phyloP scores from a whole-genome alignment of 2,113 vertebrate genomes.

The Ictidomys tridecemlineatus region DNA sequence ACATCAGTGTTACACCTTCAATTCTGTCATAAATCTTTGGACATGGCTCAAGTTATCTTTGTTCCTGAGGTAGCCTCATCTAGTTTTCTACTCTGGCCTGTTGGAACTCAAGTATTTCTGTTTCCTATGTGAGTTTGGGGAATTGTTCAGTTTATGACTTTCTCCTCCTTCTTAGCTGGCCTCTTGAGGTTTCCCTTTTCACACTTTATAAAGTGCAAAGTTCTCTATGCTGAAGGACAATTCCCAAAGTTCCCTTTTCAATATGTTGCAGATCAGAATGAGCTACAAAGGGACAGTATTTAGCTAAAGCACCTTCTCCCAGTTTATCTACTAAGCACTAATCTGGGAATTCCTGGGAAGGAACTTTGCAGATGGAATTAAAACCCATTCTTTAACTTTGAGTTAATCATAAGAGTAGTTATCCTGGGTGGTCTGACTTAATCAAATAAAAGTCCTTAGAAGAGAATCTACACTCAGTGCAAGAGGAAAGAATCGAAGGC shows the following conservation, averaged over 20 bases:
- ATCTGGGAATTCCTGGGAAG: neutral
- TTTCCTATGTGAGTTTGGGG: neutral
- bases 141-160: neutral
- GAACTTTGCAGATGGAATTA: neutral
- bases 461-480: rapidly evolving
- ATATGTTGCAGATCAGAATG: neutral
- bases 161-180: neutral
- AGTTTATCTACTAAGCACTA: neutral
- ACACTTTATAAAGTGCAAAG: neutral
- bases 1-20: neutral
- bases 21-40: neutral
- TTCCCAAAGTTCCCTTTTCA: neutral
- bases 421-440: neutral
- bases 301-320: neutral
- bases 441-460: neutral
- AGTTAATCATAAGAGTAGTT: neutral
- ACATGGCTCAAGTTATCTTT: neutral
- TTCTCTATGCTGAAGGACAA: neutral
- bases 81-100: neutral
- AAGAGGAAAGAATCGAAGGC: neutral
- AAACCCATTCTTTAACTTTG: neutral
- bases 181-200: neutral
- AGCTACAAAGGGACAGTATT: neutral
- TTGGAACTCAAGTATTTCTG: neutral
- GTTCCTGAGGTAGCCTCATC: neutral